phyloP scores from a whole-genome alignment of 2,113 vertebrate species.

The Aplodontia rufa region DNA sequence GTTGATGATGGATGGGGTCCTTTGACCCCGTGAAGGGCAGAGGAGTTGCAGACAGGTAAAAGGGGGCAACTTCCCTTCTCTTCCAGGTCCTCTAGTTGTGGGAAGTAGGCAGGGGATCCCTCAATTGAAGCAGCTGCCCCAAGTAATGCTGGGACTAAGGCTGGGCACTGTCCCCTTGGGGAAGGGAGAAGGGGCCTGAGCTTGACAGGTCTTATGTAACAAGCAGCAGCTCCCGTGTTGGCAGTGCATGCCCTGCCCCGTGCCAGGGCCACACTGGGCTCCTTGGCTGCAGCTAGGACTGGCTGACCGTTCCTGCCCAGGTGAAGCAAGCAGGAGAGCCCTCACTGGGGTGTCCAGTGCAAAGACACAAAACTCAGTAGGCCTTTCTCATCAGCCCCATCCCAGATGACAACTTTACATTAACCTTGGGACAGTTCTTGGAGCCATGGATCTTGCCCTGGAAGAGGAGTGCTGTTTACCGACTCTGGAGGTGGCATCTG shows the following conservation, averaged over 20 bases:
- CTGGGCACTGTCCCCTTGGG: slow-evolving; percentile 32
- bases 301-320: slow-evolving; percentile 52
- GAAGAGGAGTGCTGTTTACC: neutral
- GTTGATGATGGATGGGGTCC: neutral
- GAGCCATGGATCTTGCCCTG: neutral
- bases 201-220: slow-evolving; percentile 74
- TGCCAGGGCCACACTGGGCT: slow-evolving; percentile 67
- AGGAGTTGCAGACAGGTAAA: slow-evolving; percentile 20
- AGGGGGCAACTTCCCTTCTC: neutral
- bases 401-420: neutral
- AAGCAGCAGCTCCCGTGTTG: slow-evolving; percentile 64
- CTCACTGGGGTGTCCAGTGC: neutral
- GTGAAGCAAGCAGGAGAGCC: slow-evolving; percentile 34
- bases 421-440: neutral
- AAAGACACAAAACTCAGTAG: neutral
- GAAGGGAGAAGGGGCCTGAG: slow-evolving; percentile 56
- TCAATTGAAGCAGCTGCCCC: neutral
- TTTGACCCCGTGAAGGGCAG: slow-evolving; percentile 70
- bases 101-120: neutral
- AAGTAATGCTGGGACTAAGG: neutral
- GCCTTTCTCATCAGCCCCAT: neutral
- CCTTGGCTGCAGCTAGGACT: slow-evolving; percentile 50
- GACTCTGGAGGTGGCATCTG: neutral
- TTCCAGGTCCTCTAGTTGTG: neutral
- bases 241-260: slow-evolving; percentile 58